Evolutionary conservation across 2,797 vertebrate species (phyloP), one percentile per base, ranked within the genome.

Genomic region (Zalophus californianus): DNA sequence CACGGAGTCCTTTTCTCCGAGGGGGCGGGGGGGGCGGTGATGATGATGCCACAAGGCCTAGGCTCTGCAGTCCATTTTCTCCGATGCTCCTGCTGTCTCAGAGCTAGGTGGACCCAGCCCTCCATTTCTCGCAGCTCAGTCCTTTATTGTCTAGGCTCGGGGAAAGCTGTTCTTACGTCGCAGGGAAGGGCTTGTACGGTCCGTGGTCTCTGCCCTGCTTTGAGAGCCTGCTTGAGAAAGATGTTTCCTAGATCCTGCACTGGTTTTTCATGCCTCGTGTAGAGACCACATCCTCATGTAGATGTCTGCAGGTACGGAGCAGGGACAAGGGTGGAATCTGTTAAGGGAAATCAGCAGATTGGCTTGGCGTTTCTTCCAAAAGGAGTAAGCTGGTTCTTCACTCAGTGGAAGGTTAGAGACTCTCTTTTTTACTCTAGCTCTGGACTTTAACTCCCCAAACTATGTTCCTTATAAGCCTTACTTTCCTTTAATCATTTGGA

Each of bases 21-120:
- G 25, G 35, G 35, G 35, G 35, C 35, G 35, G 35, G 35, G 35
- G 32, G 20, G 16, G 12, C 1, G 0, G 32, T 12, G 5, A 27
- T 1, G n/a, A 1, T 8, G 7, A 16, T 0, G 9, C 44, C 80
- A 8, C 5, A 7, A 32, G 29, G 41, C 44, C 0, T 4, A 9
- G 29, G 5, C 50, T 62, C 41, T 12, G 38, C 3, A 48, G 21
- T 9, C 38, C 18, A 0, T 58, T 38, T 41, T 7, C 38, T 35
- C 25, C 0, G 5, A 4, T 5, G 29, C 73, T 60, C 1, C 54
- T 77, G 0, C 16, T n/a, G 3, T 32, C 64, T 56, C 82, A 50
- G 91, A 89, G 66, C 1, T 90, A 0, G 20, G 1, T 3, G 58
- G 94, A 95, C 66, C 44, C 3, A 29, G 92, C 86, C 84, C 10